phyloP scores from a whole-genome alignment of 2,113 vertebrate species.

The Drymodes brunneopygia region DNA sequence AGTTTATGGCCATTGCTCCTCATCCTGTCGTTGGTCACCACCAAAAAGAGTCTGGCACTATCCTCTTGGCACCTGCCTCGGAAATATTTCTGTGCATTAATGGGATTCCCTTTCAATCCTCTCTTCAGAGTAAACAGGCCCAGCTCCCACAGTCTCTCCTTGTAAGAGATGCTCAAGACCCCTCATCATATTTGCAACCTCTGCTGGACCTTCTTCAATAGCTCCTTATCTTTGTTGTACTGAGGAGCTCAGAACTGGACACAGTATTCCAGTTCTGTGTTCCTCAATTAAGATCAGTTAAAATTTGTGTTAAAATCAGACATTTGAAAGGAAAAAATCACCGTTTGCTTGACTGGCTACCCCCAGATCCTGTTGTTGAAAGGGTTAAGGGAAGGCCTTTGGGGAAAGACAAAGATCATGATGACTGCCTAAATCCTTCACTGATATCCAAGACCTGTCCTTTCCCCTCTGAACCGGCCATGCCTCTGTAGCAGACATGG shows the following conservation, averaged over 20 bases:
- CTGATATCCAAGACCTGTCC: rapidly evolving
- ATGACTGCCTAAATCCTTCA: not conserved
- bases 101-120: not conserved
- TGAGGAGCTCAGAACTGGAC: not conserved
- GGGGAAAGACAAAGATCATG: not conserved
- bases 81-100: no score
- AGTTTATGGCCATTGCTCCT: not conserved
- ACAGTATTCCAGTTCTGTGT: not conserved
- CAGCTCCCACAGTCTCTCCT: not conserved
- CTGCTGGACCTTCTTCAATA: not conserved
- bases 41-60: no score
- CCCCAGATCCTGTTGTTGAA: not conserved
- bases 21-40: not conserved
- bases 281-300: not conserved
- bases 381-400: rapidly evolving
- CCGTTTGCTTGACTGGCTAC: not conserved
- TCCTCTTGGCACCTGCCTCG: no score
- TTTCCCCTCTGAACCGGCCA: rapidly evolving
- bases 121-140: not conserved
- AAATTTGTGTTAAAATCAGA: not conserved
- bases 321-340: not conserved
- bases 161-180: not conserved
- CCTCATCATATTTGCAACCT: not conserved
- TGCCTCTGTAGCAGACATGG: no score
- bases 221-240: not conserved